A percentile compares a stretch with the other conserved stretches of the same genome.
Evolutionary conservation across 2,888 invertebrate species (phyloP).

Genomic region (Epistrophella euchroma): DNA sequence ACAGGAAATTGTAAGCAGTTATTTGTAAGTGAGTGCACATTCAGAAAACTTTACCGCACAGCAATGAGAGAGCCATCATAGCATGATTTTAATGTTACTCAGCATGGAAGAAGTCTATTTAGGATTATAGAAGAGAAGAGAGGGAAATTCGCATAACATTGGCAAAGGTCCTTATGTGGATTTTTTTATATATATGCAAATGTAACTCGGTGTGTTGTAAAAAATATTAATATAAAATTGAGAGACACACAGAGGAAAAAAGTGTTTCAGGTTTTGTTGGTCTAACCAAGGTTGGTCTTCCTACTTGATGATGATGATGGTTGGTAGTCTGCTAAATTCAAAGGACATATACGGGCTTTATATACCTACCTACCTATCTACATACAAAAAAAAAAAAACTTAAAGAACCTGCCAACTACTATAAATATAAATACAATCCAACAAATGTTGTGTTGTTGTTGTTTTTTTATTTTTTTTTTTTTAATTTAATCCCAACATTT

Average conservation of each 20-base stretch:
- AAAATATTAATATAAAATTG: slow-evolving; percentile 61
- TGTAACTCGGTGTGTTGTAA: slow-evolving; percentile 33
- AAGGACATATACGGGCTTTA: slow-evolving; percentile 38
- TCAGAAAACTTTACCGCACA: slow-evolving; percentile 62
- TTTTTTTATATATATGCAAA: slow-evolving; percentile 5
- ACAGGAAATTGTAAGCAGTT: slow-evolving; percentile 63
- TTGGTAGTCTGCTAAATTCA: slow-evolving; percentile 36
- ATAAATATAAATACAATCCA: slow-evolving; percentile 27
- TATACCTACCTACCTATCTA: neutral
- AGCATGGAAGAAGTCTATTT: slow-evolving; percentile 51
- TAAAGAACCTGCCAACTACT: slow-evolving; percentile 36
- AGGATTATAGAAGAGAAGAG: neutral
- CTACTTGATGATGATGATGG: slow-evolving; percentile 37
- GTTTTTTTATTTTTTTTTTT: neutral
- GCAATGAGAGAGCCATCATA: slow-evolving; percentile 45
- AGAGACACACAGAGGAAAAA: slow-evolving; percentile 32
- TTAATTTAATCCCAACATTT: slow-evolving; percentile 39
- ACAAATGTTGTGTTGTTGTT: slow-evolving; percentile 40
- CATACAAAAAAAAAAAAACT: neutral
- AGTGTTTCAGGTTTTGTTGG: slow-evolving; percentile 62
- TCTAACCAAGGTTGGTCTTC: slow-evolving; percentile 58
- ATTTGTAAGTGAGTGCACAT: slow-evolving; percentile 61
- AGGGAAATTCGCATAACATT: neutral
- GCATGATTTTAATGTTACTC: slow-evolving; percentile 55
- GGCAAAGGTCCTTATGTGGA: slow-evolving; percentile 29